These are phyloP conservation scores for Furcifer pardalis DNA, from an alignment of 2,797 vertebrate genomes.

Conservation along the genomic window DNA sequence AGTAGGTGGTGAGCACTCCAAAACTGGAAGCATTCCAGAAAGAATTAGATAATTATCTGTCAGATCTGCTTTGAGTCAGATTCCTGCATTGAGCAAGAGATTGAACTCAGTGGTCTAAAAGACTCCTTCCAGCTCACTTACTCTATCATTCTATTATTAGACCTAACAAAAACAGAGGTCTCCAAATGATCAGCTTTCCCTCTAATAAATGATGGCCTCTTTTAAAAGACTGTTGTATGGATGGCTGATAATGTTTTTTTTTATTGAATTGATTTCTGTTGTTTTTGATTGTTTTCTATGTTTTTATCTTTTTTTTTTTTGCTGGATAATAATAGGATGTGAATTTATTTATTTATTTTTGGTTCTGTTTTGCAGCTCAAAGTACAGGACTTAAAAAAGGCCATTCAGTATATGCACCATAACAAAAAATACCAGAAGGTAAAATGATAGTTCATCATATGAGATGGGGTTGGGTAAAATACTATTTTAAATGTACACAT, in stretches of 20 bases:
- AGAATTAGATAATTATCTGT: no score
- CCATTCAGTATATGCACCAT: conserved; percentile 88
- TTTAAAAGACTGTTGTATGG: background rate
- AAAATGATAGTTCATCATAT: background rate
- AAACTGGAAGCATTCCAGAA: no score
- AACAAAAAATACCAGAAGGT: conserved; percentile 93
- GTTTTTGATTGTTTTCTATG: background rate
- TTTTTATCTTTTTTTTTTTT: background rate
- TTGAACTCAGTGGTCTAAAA: no score
- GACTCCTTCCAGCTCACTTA: no score
- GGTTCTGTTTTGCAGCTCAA: conserved; percentile 81
- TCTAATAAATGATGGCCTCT: background rate
- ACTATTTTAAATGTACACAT: no score
- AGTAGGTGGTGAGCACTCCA: no score
- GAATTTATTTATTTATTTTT: conserved; percentile 45
- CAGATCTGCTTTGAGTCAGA: no score
- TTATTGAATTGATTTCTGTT: background rate
- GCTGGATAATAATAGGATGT: background rate
- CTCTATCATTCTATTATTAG: no score
- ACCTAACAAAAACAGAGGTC: no score
- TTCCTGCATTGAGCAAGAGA: no score
- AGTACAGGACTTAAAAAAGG: conserved; percentile 83
- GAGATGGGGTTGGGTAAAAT: no score
- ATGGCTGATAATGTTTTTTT: background rate
- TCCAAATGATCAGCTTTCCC: background rate